phyloP scores from a whole-genome alignment of 2,888 invertebrate species.

The Agapetus fuscipes region DNA sequence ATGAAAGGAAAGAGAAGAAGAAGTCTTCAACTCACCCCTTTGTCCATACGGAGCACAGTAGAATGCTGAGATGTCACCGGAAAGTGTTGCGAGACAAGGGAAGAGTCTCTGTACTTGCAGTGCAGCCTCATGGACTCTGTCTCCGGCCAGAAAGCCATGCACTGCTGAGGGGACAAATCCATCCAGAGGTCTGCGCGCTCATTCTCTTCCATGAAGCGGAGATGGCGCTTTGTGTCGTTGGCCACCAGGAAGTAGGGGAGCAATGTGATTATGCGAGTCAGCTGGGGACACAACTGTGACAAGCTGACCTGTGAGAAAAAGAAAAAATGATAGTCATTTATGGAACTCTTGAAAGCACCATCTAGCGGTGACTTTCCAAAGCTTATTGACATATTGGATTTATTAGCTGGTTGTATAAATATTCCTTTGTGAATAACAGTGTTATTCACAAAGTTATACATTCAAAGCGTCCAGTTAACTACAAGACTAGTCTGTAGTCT shows the following conservation, averaged over 20 bases:
- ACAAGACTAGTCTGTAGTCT: no score
- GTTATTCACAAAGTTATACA: no score
- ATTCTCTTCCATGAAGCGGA: slow-evolving; percentile 76
- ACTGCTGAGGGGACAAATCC: slow-evolving; percentile 60
- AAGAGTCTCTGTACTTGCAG: slow-evolving; percentile 67
- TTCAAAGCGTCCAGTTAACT: no score
- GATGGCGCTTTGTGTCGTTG: slow-evolving; percentile 54
- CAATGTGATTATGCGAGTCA: slow-evolving; percentile 71
- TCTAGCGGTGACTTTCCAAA: background rate
- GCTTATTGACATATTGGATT: no score
- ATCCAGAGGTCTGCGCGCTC: slow-evolving; percentile 78
- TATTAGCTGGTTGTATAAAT: no score
- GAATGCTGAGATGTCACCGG: slow-evolving; percentile 58
- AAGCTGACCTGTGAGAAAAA: slow-evolving; percentile 42
- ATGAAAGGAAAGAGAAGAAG: no score
- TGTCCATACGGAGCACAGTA: slow-evolving; percentile 74
- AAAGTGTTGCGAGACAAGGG: slow-evolving; percentile 67
- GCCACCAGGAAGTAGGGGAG: slow-evolving; percentile 69
- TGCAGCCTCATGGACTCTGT: slow-evolving; percentile 74
- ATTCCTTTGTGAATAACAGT: no score
- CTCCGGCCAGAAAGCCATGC: slow-evolving; percentile 71
- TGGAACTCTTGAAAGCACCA: background rate
- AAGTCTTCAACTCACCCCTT: slow-evolving; percentile 69
- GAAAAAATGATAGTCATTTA: background rate
- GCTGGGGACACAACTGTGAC: slow-evolving; percentile 60